phyloP scores from a whole-genome alignment of 1,140 invertebrate species.

The Oppia nitens region DNA sequence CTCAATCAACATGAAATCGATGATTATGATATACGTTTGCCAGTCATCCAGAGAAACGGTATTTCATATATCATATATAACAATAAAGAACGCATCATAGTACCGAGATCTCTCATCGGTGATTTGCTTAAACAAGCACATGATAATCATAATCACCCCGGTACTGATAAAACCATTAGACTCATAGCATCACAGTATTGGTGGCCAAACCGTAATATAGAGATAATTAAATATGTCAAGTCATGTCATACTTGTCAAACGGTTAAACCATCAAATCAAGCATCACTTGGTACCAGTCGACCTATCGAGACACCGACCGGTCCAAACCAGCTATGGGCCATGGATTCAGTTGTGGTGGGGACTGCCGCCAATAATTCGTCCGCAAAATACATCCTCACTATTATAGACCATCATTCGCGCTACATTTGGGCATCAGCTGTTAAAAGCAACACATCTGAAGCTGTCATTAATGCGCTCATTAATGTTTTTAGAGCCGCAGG shows the following conservation, averaged over 20 bases:
- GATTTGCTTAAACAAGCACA: too few species aligned
- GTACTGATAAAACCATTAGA: background rate
- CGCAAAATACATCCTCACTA: background rate
- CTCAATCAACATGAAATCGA: too few species aligned
- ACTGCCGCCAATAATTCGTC: background rate
- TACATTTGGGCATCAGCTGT: background rate
- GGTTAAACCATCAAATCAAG: background rate
- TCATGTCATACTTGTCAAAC: constrained; percentile 6
- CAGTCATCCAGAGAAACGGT: too few species aligned
- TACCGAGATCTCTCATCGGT: too few species aligned
- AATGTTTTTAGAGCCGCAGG: constrained; percentile 7
- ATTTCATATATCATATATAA: too few species aligned
- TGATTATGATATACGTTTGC: too few species aligned
- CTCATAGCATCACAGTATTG: background rate
- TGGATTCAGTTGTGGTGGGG: background rate
- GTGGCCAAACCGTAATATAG: background rate
- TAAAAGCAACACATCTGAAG: background rate
- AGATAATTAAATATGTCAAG: background rate
- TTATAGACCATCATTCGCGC: constrained; percentile 1
- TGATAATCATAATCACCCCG: background rate
- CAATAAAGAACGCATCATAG: too few species aligned
- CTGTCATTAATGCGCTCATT: constrained; percentile 3
- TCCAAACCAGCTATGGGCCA: background rate
- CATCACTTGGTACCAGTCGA: background rate
- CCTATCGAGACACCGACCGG: background rate